Evolutionary conservation across 2,797 vertebrate species (phyloP), one percentile per base, ranked within the genome.

Genomic region (Delichon dasypus): DNA sequence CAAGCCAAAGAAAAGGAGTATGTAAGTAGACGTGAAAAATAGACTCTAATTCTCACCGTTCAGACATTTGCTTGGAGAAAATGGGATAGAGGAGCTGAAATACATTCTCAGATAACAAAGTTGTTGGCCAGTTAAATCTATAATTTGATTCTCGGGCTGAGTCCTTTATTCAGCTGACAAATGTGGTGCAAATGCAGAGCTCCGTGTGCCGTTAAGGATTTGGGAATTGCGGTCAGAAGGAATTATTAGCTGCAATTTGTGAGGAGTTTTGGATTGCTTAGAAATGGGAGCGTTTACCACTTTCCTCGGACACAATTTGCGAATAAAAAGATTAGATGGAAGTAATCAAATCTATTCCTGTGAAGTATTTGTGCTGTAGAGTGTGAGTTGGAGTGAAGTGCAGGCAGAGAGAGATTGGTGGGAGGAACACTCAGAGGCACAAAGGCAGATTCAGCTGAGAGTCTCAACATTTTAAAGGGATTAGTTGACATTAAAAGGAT

Each of bases 401-500:
- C 25, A 55, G 57, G 38, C 68, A 71, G 74, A 57, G 51, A 34
- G 79, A 50, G n/a, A 36, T 16, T 38, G 47, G 18, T 61, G 47
- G 75, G 72, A 86, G 26, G 34, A 86, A 70, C 55, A 40, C 38
- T 74, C 38, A 6, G 7, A 53, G 68, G 50, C 34, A 60, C 4
- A 16, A 76, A 82, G 44, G 22, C 27, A 45, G 36, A 76, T 82
- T 76, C 67, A 76, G 74, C 67, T 27, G 17, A 57, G 47, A 80
- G 38, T 61, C 61, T 72, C 72, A 18, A 14, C 86, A 29, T 93
- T 95, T 94, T 82, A 72, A 92, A 89, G 68, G 54, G 84, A 89
- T 92, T 91, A 89, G 66, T 54, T 87, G 68, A 74, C 75, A 93
- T 53, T 83, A 80, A 83, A 95, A 80, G 48, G 75, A 74, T 95